A percentile compares a stretch with the other conserved stretches of the same genome.
phyloP scores from a whole-genome alignment of 2,797 vertebrate species.

The Chloroceryle inda region DNA sequence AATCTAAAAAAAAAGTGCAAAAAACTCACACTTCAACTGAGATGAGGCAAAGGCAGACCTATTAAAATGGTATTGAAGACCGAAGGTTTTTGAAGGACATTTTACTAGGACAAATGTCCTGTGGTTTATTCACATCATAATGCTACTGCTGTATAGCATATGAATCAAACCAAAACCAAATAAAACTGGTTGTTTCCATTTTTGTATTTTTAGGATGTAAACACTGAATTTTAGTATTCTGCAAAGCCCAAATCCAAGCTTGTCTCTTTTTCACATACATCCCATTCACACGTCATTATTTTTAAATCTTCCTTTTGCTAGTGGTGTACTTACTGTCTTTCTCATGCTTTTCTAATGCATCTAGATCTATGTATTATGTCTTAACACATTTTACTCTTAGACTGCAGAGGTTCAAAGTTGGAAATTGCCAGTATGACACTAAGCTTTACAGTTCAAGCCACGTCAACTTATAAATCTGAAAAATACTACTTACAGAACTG shows the following conservation, averaged over 20 bases:
- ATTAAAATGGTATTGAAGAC: background rate
- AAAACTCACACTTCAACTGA: background rate
- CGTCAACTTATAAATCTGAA: background rate
- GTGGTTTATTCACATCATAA: background rate
- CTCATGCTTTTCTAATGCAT: background rate
- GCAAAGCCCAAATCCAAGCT: background rate
- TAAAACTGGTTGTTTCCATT: background rate
- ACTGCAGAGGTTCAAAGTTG: background rate
- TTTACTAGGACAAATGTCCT: background rate
- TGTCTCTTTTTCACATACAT: background rate
- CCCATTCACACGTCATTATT: background rate
- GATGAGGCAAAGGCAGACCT: background rate
- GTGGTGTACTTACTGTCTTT: background rate
- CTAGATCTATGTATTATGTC: background rate
- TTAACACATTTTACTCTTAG: background rate
- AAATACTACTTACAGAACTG: background rate
- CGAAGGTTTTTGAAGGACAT: background rate
- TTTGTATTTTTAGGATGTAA: background rate
- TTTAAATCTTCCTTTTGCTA: background rate
- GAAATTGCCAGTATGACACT: background rate
- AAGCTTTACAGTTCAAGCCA: background rate
- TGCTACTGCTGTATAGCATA: background rate
- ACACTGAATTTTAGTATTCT: background rate
- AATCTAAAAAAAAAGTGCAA: background rate
- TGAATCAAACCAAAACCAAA: background rate